Evolutionary conservation across 2,113 vertebrate genomes (phyloP).

Genomic region (Erythrocercus mccallii): DNA sequence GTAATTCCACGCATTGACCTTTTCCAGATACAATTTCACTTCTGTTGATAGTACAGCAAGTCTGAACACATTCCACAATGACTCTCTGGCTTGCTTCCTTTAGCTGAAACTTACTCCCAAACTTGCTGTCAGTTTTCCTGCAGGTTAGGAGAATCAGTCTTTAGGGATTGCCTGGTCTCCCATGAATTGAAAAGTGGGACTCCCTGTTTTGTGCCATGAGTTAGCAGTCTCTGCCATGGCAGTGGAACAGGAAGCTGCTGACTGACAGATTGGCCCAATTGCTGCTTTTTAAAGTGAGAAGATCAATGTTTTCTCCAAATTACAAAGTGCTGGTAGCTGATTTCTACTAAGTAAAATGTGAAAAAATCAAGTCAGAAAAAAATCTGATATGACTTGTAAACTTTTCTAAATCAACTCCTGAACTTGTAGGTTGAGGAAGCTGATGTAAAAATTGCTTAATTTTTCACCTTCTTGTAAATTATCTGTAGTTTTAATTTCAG

Average conservation of each 20-base stretch:
- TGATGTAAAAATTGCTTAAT: rapidly evolving
- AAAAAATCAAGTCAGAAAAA: not conserved
- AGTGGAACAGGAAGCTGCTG: not conserved
- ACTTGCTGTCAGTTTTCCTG: not conserved
- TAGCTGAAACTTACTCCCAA: not conserved
- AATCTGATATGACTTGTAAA: not conserved
- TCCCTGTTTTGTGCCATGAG: not conserved
- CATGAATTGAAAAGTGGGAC: not conserved
- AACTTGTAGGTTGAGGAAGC: not conserved
- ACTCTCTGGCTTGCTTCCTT: not conserved
- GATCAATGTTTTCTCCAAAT: not conserved
- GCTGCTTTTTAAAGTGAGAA: not conserved
- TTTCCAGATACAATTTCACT: conserved; percentile 4
- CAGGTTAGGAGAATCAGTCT: not conserved
- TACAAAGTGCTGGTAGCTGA: not conserved
- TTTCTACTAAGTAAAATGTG: not conserved
- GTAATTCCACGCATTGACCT: not conserved
- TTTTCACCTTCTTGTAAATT: not conserved
- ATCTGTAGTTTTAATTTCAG: not conserved
- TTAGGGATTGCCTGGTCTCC: not conserved
- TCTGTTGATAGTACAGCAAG: not conserved
- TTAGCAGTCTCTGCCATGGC: not conserved
- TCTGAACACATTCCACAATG: not conserved
- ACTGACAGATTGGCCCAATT: not conserved
- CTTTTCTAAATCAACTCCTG: not conserved